phyloP scores from a whole-genome alignment of 2,113 vertebrate species.

The Colinus virginianus region DNA sequence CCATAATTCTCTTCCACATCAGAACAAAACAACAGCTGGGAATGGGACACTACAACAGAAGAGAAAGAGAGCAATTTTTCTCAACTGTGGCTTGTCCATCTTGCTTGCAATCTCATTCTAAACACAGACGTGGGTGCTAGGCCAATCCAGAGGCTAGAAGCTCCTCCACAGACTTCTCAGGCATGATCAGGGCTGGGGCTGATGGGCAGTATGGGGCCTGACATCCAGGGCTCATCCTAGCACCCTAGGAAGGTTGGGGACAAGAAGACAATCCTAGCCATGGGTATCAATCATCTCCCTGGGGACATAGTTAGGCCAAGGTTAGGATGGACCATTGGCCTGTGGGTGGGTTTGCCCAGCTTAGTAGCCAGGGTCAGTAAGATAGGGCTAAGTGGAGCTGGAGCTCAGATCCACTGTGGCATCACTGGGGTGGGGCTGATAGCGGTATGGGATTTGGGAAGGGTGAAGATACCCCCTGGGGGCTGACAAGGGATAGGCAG shows the following conservation, averaged over 20 bases:
- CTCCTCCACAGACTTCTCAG: neutral
- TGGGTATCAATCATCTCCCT: rapidly evolving
- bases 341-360: neutral
- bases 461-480: rapidly evolving
- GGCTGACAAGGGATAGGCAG: too few relatives aligned
- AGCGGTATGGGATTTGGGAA: neutral
- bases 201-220: neutral
- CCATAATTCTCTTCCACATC: neutral
- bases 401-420: neutral
- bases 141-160: rapidly evolving
- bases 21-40: neutral
- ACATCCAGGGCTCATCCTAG: neutral
- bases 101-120: neutral
- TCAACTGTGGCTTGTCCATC: neutral
- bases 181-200: neutral
- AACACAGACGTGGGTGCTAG: rapidly evolving
- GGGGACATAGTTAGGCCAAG: too few relatives aligned
- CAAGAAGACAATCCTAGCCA: neutral
- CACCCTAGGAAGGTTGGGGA: rapidly evolving
- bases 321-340: rapidly evolving
- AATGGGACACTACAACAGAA: neutral
- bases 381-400: neutral
- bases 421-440: neutral
- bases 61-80: neutral
- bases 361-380: rapidly evolving